Conservation (phyloP, 2,113 vertebrate genomes). For the Anguilla japonica region DNA sequence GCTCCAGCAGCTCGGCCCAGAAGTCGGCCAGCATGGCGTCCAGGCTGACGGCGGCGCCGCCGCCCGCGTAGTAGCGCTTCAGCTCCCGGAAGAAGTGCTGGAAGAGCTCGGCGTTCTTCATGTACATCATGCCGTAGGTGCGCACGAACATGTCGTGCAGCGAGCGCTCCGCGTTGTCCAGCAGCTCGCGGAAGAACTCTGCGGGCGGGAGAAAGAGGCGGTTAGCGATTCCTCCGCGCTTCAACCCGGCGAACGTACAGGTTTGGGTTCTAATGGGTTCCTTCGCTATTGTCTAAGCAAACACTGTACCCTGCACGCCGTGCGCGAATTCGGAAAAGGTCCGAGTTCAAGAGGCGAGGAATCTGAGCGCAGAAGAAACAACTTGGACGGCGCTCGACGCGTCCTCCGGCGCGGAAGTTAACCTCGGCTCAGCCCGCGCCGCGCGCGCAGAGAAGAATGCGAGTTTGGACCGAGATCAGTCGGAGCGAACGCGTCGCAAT, state of each 20-base stretch:
- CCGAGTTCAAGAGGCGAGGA: neutral
- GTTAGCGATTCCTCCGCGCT: neutral
- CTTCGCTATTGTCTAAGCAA: neutral
- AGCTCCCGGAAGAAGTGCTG: slow-evolving; percentile 94
- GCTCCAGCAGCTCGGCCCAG: slow-evolving; percentile 89
- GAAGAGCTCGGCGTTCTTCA: slow-evolving; percentile 94
- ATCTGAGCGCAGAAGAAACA: neutral
- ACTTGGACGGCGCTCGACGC: too few species aligned
- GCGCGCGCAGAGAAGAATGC: too few species aligned
- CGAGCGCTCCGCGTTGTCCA: slow-evolving; percentile 92
- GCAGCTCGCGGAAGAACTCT: slow-evolving; percentile 96
- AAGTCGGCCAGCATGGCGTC: slow-evolving; percentile 97
- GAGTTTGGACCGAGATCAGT: too few species aligned
- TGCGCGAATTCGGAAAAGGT: neutral
- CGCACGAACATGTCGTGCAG: slow-evolving; percentile 89
- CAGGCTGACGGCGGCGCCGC: slow-evolving; percentile 82
- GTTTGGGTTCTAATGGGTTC: neutral
- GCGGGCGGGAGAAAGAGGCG: slow-evolving; percentile 26
- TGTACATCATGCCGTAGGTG: slow-evolving; percentile 89
- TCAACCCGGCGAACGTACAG: neutral
- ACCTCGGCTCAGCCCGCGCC: too few species aligned
- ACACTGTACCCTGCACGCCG: neutral
- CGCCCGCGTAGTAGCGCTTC: slow-evolving; percentile 91
- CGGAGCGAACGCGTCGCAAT: too few species aligned
- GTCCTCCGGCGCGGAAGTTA: too few species aligned